Conservation (phyloP, 2,888 invertebrate species). For the Stegana nigrithorax region DNA sequence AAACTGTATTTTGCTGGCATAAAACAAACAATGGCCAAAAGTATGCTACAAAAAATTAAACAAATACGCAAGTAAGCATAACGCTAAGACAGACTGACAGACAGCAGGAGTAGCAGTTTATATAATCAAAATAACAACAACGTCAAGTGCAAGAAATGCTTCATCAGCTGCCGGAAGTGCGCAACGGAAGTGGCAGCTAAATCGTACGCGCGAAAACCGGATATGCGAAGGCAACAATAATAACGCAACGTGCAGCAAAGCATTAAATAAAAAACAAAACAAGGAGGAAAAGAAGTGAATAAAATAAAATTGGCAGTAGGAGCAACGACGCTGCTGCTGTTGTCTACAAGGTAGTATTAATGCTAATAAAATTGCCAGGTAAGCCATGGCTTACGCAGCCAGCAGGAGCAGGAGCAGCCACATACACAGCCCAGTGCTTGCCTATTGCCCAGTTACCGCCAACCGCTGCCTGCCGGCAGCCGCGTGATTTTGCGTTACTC, state of each 20-base stretch:
- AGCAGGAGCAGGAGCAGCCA: not conserved
- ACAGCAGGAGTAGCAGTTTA: not conserved
- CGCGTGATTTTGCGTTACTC: not conserved
- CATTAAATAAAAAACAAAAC: not conserved
- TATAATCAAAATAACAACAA: no score
- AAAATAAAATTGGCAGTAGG: constrained; percentile 10
- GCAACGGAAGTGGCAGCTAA: constrained; percentile 57
- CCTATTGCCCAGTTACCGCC: constrained; percentile 24
- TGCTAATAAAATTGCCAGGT: constrained; percentile 19
- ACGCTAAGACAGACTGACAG: not conserved
- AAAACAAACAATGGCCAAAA: no score
- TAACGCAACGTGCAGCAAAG: constrained; percentile 25
- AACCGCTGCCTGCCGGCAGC: not conserved
- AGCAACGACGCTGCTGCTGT: constrained; percentile 13
- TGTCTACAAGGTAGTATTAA: not conserved
- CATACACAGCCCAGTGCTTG: not conserved
- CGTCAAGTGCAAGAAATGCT: no score
- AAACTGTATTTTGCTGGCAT: no score
- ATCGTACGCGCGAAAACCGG: constrained; percentile 45
- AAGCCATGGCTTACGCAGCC: constrained; percentile 14
- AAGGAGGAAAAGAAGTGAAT: not conserved
- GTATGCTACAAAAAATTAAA: constrained; percentile 1
- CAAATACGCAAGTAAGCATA: no score
- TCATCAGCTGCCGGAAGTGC: constrained; percentile 58
- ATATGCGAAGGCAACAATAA: constrained; percentile 38